Conservation (phyloP, 1,140 invertebrate species). For the Leptopilina clavipes region DNA sequence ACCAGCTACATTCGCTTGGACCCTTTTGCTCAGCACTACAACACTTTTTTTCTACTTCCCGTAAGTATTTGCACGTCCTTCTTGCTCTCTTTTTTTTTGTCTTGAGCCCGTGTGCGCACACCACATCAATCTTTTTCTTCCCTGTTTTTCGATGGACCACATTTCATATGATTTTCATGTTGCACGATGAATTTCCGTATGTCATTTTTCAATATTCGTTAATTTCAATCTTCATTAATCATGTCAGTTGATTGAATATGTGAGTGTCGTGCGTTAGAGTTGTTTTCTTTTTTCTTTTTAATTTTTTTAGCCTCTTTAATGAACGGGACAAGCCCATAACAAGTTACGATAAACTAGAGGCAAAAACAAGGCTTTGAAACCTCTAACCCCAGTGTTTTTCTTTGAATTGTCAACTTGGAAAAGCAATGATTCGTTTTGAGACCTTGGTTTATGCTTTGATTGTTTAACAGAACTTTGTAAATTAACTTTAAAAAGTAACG, state of each 20-base stretch:
- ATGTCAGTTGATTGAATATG: background rate
- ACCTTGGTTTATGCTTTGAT: background rate
- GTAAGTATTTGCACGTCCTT: slow-evolving; percentile 81
- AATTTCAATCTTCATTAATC: background rate
- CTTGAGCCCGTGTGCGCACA: slow-evolving; percentile 19
- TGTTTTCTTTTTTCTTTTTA: background rate
- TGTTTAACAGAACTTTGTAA: background rate
- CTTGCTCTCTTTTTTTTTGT: slow-evolving; percentile 37
- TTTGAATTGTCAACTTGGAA: background rate
- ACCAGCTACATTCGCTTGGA: slow-evolving; percentile 97
- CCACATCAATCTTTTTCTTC: slow-evolving; percentile 38
- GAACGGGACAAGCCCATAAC: slow-evolving; percentile 31
- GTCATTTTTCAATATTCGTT: background rate
- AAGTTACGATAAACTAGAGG: slow-evolving; percentile 23
- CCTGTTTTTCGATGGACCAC: background rate
- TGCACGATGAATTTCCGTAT: background rate
- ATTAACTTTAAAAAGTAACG: background rate
- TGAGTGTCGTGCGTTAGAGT: background rate
- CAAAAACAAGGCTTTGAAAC: slow-evolving; percentile 21
- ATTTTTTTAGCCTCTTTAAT: slow-evolving; percentile 23
- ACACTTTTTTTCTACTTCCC: slow-evolving; percentile 96
- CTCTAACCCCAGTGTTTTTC: slow-evolving; percentile 12
- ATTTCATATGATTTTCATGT: slow-evolving; percentile 17
- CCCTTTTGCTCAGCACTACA: slow-evolving; percentile 91
- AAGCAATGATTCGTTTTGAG: background rate